Evolutionary conservation across 2,113 vertebrate species (phyloP).

Genomic region (Trematomus loennbergii): DNA sequence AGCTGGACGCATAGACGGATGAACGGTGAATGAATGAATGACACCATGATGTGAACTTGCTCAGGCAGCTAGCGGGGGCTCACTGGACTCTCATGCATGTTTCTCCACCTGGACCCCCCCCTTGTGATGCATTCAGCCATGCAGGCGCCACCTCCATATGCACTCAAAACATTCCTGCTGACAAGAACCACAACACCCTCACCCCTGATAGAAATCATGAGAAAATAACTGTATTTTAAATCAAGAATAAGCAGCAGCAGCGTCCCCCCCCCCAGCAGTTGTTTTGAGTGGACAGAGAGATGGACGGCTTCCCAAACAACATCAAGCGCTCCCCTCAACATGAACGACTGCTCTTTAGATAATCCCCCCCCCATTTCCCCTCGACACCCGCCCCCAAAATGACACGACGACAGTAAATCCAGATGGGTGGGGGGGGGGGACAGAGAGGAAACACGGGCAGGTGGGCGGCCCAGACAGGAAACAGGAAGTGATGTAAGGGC

Average conservation of each 20-base stretch:
- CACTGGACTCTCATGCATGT: conserved; percentile 66
- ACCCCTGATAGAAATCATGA: too few species aligned
- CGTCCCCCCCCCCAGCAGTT: conserved; percentile 22
- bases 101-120: conserved; percentile 21
- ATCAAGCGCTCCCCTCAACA: conserved; percentile 54
- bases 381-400: conserved; percentile 19
- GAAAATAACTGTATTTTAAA: too few species aligned
- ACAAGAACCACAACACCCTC: background rate
- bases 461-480: conserved; percentile 77
- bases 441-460: conserved; percentile 74
- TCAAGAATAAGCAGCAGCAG: background rate
- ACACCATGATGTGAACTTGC: conserved; percentile 47
- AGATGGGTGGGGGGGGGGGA: conserved; percentile 65
- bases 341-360: conserved; percentile 31
- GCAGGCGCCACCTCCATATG: conserved; percentile 63
- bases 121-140: conserved; percentile 68
- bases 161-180: conserved; percentile 69
- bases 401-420: conserved; percentile 64
- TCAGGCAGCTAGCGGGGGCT: conserved; percentile 34
- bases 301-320: conserved; percentile 51
- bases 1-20: conserved; percentile 42
- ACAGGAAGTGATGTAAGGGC: conserved; percentile 84
- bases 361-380: conserved; percentile 30
- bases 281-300: conserved; percentile 76
- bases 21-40: conserved; percentile 7